A percentile compares a stretch with the other conserved stretches of the same genome.
Evolutionary conservation across 2,888 invertebrate genomes (phyloP).

Genomic region (Polietes domitor): DNA sequence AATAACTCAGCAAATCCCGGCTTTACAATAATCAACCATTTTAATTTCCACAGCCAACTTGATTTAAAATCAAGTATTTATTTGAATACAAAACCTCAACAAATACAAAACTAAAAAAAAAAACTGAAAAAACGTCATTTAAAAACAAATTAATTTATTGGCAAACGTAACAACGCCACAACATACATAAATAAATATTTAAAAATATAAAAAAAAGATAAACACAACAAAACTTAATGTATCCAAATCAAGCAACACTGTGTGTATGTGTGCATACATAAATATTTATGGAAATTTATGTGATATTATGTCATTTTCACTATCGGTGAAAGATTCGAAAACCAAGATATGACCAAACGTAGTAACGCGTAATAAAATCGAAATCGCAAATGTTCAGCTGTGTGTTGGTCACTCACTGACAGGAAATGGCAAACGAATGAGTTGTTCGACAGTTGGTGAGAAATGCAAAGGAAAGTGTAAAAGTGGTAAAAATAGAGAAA

Average conservation of each 20-base stretch:
- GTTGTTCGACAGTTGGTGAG: no score
- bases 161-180: neutral
- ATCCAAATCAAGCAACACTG: neutral
- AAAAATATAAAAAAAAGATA: no score
- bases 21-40: neutral
- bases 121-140: neutral
- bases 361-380: no score
- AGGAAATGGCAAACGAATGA: no score
- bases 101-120: neutral
- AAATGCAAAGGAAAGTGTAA: no score
- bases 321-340: neutral
- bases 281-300: neutral
- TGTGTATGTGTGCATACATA: no score
- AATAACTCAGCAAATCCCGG: neutral
- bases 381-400: no score
- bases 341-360: neutral
- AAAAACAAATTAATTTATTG: slow-evolving; percentile 13
- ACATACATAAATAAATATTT: neutral
- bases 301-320: neutral
- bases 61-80: no score
- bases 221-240: neutral
- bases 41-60: neutral
- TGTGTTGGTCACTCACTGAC: no score
- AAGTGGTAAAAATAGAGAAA: no score
- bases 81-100: neutral